Evolutionary conservation across 2,113 vertebrate species (phyloP), one percentile per base, ranked within the genome.

Genomic region (Ibidorhyncha struthersii): DNA sequence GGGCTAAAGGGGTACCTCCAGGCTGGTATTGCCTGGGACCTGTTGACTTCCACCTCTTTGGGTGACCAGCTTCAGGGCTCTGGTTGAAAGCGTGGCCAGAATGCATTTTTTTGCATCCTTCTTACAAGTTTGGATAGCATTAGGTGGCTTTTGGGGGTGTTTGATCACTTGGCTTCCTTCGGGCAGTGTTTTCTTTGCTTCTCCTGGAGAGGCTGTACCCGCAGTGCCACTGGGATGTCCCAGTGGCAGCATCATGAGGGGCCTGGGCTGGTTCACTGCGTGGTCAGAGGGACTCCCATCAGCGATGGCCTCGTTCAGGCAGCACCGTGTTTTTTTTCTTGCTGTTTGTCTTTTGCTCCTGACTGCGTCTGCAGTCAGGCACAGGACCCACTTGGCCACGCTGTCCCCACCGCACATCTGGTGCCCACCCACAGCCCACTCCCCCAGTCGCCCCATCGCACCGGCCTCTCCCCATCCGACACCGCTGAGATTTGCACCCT

Each of bases 231-330:
- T 38, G 69, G 32, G 32, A 7, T 19, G 36, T 59, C 36, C 69
- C 12, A 14, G 26, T 25, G 19, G 43, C 50, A 55, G n/a, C 34
- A 29, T 2, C 18, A 2, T 2, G 6, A 53, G 40, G 34, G 29
- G 34, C 36, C 50, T 29, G 52, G 34, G 40, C 23, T 41, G 58
- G 67, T 34, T 77, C 12, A 5, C 17, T 9, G 18, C 2, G 0
- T 11, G 32, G 14, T 13, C 20, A 12, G 14, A 43, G 43, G 30
- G 58, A 18, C 7, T 59, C 30, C 29, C 67, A n/a, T 10, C 25
- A 21, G 36, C 1, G 1, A 43, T 21, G 53, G 43, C 34, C 23
- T 55, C 1, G 2, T 45, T 52, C 0, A 2, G 10, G 25, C 1
- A 1, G 63, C 55, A 52, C 16, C 41, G 9, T 26, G 8, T 17